Evolutionary conservation across 92 coral and sea anemone species (phyloP).

Genomic region (Muricea muricata): DNA sequence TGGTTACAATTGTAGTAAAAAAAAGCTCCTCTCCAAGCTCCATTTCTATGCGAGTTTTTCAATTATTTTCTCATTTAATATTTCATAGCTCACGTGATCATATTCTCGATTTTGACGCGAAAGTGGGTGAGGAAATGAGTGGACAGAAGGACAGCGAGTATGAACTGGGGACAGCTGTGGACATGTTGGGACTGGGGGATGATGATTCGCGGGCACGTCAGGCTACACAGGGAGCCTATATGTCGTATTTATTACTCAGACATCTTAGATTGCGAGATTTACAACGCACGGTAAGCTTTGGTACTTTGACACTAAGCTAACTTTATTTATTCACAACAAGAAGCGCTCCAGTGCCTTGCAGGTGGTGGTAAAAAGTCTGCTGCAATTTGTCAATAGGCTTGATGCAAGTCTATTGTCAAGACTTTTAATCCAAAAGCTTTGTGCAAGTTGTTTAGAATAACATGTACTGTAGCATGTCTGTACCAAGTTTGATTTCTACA

Average conservation of each 20-base stretch:
- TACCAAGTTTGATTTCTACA: too few relatives aligned
- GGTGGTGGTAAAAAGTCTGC: too few relatives aligned
- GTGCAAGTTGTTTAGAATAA: too few relatives aligned
- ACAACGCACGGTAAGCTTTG: conserved; percentile 83
- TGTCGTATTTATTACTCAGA: conserved; percentile 89
- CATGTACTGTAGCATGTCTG: too few relatives aligned
- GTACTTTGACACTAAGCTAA: not conserved
- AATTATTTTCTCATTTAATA: not conserved
- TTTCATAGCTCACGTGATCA: conserved; percentile 74
- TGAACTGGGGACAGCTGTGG: conserved; percentile 92
- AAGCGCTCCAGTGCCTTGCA: too few relatives aligned
- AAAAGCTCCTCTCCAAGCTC: too few relatives aligned
- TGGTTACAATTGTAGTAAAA: too few relatives aligned
- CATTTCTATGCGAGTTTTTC: too few relatives aligned
- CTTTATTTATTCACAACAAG: not conserved
- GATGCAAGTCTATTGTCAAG: too few relatives aligned
- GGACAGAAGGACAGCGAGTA: conserved; percentile 74
- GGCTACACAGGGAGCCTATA: conserved; percentile 90
- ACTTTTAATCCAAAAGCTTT: too few relatives aligned
- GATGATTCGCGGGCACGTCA: conserved; percentile 82
- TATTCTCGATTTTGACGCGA: conserved; percentile 88
- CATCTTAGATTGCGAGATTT: conserved; percentile 93
- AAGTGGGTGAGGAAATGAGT: conserved; percentile 84
- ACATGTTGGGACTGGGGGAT: conserved; percentile 85
- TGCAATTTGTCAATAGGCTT: too few relatives aligned